Evolutionary conservation across 92 coral and sea anemone species (phyloP), one percentile per base, ranked within the genome.

Genomic region (Desmophyllum pertusum): DNA sequence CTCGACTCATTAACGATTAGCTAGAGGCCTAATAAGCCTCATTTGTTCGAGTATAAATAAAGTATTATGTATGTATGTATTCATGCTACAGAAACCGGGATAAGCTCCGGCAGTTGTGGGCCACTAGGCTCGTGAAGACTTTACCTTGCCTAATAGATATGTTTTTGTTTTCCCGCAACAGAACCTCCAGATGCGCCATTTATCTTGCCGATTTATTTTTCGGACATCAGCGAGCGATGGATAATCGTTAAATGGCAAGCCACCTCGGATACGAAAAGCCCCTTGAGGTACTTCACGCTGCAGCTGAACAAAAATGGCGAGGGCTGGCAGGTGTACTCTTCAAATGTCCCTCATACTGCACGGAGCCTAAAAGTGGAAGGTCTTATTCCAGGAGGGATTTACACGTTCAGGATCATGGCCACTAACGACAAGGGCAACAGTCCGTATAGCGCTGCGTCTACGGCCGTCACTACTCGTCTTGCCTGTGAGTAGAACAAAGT

Each of bases 381-480:
- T 8, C 90, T 96, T 80, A 75, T 87, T 8, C 97, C 99, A 30
- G 92, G 93, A 66, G 90, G 80, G 50, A 61, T 81, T 5, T 97
- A 97, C 88, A 87, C 83, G 81, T 97, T 95, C 84, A 85, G 97
- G 81, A 89, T 97, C 43, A 97, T 86, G 92, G 95, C 93, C 3
- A 92, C 99, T 5, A 96, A 93, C 73, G 99, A 96, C 68, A 90
- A 64, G 53, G 97, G 96, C 17, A 80, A 89, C 84, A 96, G 99
- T 83, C 94, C 90, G 4, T 94, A 89, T 72, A 96, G 99, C 55
- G 85, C 82, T 1, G 93, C 94, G 42, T 92, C 99, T 45, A 78
- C 89, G 23, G 83, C 90, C 59, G 94, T 93, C 55, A 59, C 92
- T 1, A 96, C 99, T 30, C 78, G 86, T 7, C 86, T 82, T 5